phyloP scores from a whole-genome alignment of 2,888 invertebrate species.

The Polia nebulosa region DNA sequence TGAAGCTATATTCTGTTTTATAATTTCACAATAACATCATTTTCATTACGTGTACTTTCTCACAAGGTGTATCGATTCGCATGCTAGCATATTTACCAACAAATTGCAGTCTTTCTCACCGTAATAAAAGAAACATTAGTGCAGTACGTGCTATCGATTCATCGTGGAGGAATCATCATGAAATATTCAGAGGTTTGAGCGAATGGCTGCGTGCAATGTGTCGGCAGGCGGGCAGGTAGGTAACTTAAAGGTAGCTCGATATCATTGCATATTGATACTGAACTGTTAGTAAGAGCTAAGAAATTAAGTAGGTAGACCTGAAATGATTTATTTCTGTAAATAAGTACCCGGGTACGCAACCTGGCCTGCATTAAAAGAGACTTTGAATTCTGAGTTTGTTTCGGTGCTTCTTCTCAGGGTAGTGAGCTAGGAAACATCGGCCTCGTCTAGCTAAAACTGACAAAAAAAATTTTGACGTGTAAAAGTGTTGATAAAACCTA shows the following conservation, averaged over 20 bases:
- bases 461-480: no score
- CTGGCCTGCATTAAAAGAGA: no score
- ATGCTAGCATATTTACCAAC: background rate
- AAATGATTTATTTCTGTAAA: no score
- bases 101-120: slow-evolving; percentile 16
- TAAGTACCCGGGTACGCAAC: no score
- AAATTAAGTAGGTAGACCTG: no score
- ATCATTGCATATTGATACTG: background rate
- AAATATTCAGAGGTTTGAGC: slow-evolving; percentile 37
- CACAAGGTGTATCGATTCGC: background rate
- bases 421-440: no score
- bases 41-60: background rate
- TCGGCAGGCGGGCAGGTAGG: background rate
- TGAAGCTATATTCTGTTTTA: no score
- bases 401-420: no score
- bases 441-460: no score
- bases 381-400: no score
- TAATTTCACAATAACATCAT: background rate
- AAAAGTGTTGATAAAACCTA: no score
- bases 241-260: background rate
- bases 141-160: slow-evolving; percentile 42
- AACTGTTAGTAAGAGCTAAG: background rate
- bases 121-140: slow-evolving; percentile 25
- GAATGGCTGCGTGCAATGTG: slow-evolving; percentile 7
- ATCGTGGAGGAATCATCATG: slow-evolving; percentile 11